Percentiles rank a stretch among this genome's conserved stretches.
Conservation (phyloP, 2,797 vertebrate genomes). For the Sebastes vulpes region DNA sequence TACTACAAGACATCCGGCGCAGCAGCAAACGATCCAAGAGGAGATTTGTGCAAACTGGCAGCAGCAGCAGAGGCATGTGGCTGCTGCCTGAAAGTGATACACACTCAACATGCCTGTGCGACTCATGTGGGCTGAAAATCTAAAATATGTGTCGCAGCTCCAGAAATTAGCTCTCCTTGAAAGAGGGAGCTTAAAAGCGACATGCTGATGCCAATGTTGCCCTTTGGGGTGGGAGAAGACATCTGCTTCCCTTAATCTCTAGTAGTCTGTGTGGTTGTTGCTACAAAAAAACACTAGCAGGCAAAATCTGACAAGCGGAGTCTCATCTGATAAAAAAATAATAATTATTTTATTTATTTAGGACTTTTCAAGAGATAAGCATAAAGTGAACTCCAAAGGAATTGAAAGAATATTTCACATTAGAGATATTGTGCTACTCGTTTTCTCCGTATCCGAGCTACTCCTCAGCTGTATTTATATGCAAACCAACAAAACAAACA, state of each 20-base stretch:
- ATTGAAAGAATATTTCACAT: not conserved
- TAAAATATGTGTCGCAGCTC: slow-evolving; percentile 38
- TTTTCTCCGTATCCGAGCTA: not conserved
- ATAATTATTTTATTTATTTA: slow-evolving; percentile 20
- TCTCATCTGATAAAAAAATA: slow-evolving; percentile 36
- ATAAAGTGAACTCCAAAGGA: slow-evolving; percentile 6
- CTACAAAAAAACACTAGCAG: slow-evolving; percentile 30
- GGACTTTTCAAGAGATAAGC: not conserved
- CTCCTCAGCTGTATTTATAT: not conserved
- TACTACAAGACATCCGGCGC: slow-evolving; percentile 3
- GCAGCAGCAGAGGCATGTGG: slow-evolving; percentile 20
- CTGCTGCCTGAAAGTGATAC: slow-evolving; percentile 27
- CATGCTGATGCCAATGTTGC: slow-evolving; percentile 44
- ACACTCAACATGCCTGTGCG: slow-evolving; percentile 22
- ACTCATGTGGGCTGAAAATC: slow-evolving; percentile 49
- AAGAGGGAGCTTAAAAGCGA: slow-evolving; percentile 27
- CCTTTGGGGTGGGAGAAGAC: slow-evolving; percentile 47
- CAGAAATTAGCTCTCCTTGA: slow-evolving; percentile 31
- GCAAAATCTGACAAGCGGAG: slow-evolving; percentile 35
- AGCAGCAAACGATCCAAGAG: slow-evolving; percentile 22
- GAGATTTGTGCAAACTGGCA: slow-evolving; percentile 33
- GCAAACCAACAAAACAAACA: not conserved
- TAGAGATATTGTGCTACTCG: not conserved
- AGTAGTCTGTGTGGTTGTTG: slow-evolving; percentile 32
- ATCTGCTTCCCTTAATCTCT: slow-evolving; percentile 57